Percentiles rank a stretch among this genome's conserved stretches.
Evolutionary conservation across 2,888 invertebrate genomes (phyloP).

Genomic region (Synanthedon myopaeformis): DNA sequence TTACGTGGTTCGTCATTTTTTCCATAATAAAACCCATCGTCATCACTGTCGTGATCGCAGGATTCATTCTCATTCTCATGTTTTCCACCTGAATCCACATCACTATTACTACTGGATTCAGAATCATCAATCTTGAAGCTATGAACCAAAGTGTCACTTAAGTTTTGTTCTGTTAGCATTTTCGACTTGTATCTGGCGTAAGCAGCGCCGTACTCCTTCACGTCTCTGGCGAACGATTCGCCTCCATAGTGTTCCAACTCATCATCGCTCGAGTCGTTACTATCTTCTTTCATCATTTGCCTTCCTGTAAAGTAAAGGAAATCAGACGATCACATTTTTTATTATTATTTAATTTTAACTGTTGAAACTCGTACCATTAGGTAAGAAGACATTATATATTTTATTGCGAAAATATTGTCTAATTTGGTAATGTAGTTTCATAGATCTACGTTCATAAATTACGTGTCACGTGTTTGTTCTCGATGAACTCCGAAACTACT

Average conservation of each 20-base stretch:
- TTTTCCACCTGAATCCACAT: conserved; percentile 9
- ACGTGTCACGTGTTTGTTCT: too few relatives aligned
- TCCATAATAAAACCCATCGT: conserved; percentile 59
- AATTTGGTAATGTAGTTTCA: too few relatives aligned
- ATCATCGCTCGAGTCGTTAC: conserved; percentile 42
- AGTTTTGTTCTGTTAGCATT: conserved; percentile 18
- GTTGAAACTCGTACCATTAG: too few relatives aligned
- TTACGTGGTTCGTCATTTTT: conserved; percentile 36
- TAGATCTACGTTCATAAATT: too few relatives aligned
- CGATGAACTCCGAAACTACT: too few relatives aligned
- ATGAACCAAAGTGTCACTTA: conserved; percentile 25
- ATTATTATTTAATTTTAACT: too few relatives aligned
- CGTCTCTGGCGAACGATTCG: conserved; percentile 59
- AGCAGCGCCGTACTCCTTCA: conserved; percentile 71
- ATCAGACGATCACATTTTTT: too few relatives aligned
- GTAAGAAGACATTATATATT: too few relatives aligned
- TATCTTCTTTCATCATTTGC: too few relatives aligned
- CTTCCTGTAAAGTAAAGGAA: too few relatives aligned
- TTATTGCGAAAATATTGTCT: too few relatives aligned
- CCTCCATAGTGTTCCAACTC: conserved; percentile 47
- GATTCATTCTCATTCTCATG: conserved; percentile 17
- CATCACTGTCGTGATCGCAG: conserved; percentile 36
- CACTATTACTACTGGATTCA: too few relatives aligned
- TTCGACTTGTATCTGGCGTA: conserved; percentile 77
- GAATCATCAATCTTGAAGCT: conserved; percentile 17